These are phyloP conservation scores for Lasiommata megera DNA, from an alignment of 2,888 invertebrate species.

Conservation along the genomic window DNA sequence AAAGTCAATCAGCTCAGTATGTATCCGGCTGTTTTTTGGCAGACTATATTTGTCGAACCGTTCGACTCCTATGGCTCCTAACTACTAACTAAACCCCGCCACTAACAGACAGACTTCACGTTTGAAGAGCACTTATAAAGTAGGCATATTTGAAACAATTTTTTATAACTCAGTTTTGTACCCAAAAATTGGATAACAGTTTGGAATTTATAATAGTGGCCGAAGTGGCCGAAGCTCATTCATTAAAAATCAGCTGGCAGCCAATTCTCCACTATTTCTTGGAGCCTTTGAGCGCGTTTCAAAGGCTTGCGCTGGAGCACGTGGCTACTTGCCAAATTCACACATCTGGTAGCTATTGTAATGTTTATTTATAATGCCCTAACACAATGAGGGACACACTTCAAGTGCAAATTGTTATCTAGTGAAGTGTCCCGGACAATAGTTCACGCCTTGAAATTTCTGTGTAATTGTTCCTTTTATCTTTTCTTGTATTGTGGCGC, in stretches of 20 bases:
- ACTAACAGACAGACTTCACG: no score
- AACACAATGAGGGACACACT: conserved; percentile 64
- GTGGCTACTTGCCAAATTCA: conserved; percentile 40
- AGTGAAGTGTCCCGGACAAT: conserved; percentile 63
- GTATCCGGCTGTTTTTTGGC: no score
- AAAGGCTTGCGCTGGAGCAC: conserved; percentile 54
- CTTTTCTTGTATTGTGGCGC: conserved; percentile 68
- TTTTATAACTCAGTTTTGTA: no score
- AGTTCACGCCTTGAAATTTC: conserved; percentile 72
- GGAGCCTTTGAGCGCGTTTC: conserved; percentile 28
- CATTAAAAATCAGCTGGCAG: conserved; percentile 41
- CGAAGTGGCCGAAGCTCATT: conserved; percentile 19
- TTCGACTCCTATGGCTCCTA: no score
- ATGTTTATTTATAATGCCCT: conserved; percentile 68
- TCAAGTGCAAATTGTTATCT: conserved; percentile 76
- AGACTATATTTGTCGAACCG: no score
- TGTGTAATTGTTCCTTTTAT: conserved; percentile 76
- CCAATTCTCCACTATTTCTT: conserved; percentile 26
- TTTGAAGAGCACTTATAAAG: no score
- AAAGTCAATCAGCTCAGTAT: no score
- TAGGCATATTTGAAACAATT: no score
- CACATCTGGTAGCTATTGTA: conserved; percentile 72
- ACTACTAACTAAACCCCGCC: no score
- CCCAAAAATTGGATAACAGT: no score
- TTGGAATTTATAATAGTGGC: neutral